Percentiles rank a stretch among this genome's conserved stretches.
These are phyloP conservation scores for Anthopleura sola DNA, from an alignment of 64 coral and sea anemone species.

Conservation along the genomic window DNA sequence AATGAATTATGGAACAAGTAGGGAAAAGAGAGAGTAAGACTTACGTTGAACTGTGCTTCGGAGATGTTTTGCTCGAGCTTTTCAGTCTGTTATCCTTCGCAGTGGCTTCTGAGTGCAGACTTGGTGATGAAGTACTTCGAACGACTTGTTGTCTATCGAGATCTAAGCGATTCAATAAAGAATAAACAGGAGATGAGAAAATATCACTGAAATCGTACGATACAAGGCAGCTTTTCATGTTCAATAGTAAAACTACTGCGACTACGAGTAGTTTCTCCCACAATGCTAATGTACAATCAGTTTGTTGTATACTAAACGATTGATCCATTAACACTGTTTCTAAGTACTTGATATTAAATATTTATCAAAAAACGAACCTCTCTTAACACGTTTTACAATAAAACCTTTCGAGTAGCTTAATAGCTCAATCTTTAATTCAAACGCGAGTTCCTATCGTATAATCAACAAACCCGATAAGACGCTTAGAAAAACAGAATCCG, in stretches of 20 bases:
- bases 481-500: no score
- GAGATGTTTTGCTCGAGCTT: neutral
- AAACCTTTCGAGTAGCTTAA: neutral
- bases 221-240: neutral
- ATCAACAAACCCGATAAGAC: no score
- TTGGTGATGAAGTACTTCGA: neutral
- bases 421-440: neutral
- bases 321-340: neutral
- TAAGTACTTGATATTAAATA: neutral
- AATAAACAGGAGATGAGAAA: neutral
- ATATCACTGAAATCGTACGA: slow-evolving; percentile 17
- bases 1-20: neutral
- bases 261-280: no score
- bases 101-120: neutral
- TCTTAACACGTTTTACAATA: neutral
- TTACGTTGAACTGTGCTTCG: neutral
- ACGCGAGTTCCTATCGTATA: no score
- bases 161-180: neutral
- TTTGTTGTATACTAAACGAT: no score
- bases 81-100: neutral
- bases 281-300: neutral
- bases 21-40: neutral
- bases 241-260: neutral
- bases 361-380: neutral
- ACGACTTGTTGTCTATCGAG: neutral